These are phyloP conservation scores for Coenonympha arcania DNA, from an alignment of 2,888 invertebrate genomes.

Conservation along the genomic window DNA sequence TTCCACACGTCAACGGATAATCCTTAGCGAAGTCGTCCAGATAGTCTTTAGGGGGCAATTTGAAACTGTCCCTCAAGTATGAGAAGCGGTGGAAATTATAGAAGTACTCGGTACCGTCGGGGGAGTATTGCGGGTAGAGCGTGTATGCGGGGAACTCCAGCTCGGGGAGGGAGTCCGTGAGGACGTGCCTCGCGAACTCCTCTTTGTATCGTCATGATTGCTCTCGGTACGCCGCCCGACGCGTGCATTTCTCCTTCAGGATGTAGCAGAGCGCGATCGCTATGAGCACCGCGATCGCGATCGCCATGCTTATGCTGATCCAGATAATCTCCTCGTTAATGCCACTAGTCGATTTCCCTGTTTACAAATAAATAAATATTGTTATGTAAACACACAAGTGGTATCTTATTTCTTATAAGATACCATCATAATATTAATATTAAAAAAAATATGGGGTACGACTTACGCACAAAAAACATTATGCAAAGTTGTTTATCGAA, in stretches of 20 bases:
- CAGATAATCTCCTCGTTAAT: slow-evolving; percentile 92
- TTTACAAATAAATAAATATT: slow-evolving; percentile 21
- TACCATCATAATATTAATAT: not conserved
- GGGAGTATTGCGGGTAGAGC: slow-evolving; percentile 64
- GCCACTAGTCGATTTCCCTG: slow-evolving; percentile 87
- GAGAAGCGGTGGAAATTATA: slow-evolving; percentile 68
- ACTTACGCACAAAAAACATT: not conserved
- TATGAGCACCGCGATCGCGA: slow-evolving; percentile 85
- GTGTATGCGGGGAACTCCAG: slow-evolving; percentile 58
- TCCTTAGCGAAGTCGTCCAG: slow-evolving; percentile 48
- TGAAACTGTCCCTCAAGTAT: slow-evolving; percentile 59
- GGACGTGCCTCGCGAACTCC: slow-evolving; percentile 66
- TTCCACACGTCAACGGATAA: slow-evolving; percentile 49
- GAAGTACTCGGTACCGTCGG: slow-evolving; percentile 66
- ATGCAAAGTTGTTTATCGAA: not conserved
- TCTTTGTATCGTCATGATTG: slow-evolving; percentile 78
- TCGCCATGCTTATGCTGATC: slow-evolving; percentile 91
- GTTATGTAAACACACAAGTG: too few species aligned
- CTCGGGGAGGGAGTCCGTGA: slow-evolving; percentile 60
- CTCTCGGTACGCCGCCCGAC: slow-evolving; percentile 80
- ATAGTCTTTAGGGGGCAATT: slow-evolving; percentile 63
- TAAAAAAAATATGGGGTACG: not conserved
- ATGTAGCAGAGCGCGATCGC: slow-evolving; percentile 88
- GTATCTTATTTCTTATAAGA: too few species aligned
- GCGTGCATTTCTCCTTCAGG: slow-evolving; percentile 84